Evolutionary conservation across 2,888 invertebrate genomes (phyloP).

Genomic region (Stenotaenia linearis): DNA sequence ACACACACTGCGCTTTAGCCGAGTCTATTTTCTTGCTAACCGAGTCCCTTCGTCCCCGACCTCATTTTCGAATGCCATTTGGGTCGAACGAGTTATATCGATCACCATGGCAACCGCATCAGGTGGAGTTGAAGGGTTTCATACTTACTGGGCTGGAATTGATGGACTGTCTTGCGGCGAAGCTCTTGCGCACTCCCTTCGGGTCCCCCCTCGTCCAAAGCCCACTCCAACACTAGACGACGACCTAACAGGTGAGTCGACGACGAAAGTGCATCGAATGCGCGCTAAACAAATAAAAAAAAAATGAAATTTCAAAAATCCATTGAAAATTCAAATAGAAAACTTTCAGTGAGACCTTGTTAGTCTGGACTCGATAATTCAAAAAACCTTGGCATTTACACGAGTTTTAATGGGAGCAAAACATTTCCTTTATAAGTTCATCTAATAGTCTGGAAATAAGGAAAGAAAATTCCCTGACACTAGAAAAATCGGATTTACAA

Average conservation of each 20-base stretch:
- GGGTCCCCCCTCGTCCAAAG: constrained; percentile 67
- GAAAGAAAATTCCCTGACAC: no score
- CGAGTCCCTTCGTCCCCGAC: neutral
- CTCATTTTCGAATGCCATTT: neutral
- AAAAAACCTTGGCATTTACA: no score
- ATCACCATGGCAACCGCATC: neutral
- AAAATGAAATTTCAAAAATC: no score
- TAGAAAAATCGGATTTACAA: no score
- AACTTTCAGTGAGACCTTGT: no score
- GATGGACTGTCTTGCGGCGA: constrained; percentile 71
- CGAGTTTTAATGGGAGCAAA: no score
- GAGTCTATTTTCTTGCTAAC: neutral
- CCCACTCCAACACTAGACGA: constrained; percentile 93
- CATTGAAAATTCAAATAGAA: no score
- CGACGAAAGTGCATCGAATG: constrained; percentile 85
- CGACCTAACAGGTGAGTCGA: constrained; percentile 98
- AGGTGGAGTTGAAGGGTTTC: constrained; percentile 2
- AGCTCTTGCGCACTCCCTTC: constrained; percentile 55
- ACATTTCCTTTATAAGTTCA: no score
- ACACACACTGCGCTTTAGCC: neutral
- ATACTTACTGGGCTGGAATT: constrained; percentile 38
- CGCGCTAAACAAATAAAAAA: constrained; percentile 59
- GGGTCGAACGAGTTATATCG: constrained; percentile 6
- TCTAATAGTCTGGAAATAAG: no score
- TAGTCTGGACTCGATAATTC: no score